These are phyloP conservation scores for Steinernema hermaphroditum DNA, from an alignment of 2,888 invertebrate genomes.

Conservation along the genomic window DNA sequence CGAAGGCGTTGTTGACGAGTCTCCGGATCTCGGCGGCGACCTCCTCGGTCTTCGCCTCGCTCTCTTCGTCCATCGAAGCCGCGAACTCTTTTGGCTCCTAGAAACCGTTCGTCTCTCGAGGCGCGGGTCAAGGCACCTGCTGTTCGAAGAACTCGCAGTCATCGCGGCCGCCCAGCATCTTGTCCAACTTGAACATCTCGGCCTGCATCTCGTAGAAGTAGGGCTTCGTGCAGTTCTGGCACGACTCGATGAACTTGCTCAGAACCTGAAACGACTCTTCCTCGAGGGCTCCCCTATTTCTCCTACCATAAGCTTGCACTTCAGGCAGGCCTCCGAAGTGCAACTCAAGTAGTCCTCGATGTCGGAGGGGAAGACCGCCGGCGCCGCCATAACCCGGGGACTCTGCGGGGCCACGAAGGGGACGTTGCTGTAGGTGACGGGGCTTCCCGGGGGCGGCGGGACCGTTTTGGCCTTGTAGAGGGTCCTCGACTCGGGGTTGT, in stretches of 20 bases:
- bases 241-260: background rate
- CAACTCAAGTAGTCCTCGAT: background rate
- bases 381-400: slow-evolving; percentile 31
- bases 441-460: too few species aligned
- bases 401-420: slow-evolving; percentile 10
- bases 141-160: background rate
- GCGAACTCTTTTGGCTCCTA: background rate
- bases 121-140: background rate
- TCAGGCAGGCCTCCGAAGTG: slow-evolving; percentile 34
- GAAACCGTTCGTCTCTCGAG: background rate
- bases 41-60: background rate
- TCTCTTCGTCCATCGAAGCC: background rate
- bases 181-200: background rate
- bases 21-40: too few species aligned
- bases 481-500: background rate
- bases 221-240: background rate
- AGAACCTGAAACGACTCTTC: slow-evolving; percentile 8
- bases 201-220: background rate
- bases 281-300: slow-evolving; percentile 29
- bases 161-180: slow-evolving; percentile 1
- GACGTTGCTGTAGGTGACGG: slow-evolving; percentile 27
- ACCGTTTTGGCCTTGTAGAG: slow-evolving; percentile 30
- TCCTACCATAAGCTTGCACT: slow-evolving; percentile 49
- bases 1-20: background rate
- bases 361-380: slow-evolving; percentile 33